These are phyloP conservation scores for Pristionchus fissidentatus DNA, from an alignment of 2,888 invertebrate genomes.

Conservation along the genomic window DNA sequence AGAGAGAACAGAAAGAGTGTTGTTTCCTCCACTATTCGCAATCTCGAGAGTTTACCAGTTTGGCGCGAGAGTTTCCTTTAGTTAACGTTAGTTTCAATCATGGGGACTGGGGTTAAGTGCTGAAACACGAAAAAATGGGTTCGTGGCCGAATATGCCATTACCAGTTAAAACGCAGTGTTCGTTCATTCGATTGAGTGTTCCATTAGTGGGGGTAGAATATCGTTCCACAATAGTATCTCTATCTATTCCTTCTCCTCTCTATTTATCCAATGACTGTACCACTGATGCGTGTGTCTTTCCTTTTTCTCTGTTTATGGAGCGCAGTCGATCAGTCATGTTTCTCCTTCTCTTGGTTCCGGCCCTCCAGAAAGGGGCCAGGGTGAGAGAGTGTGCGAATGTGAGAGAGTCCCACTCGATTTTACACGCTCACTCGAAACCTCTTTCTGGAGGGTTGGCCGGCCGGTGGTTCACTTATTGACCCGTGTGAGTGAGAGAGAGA, in stretches of 20 bases:
- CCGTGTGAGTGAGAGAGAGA: too few relatives aligned
- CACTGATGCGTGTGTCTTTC: not conserved
- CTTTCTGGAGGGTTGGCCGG: too few relatives aligned
- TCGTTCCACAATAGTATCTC: not conserved
- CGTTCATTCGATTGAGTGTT: not conserved
- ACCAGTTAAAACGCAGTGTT: too few relatives aligned
- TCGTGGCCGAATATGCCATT: too few relatives aligned
- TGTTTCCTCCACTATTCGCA: not conserved
- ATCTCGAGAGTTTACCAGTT: not conserved
- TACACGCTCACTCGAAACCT: too few relatives aligned
- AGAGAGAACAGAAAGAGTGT: not conserved
- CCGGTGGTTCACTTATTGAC: too few relatives aligned
- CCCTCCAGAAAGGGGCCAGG: too few relatives aligned
- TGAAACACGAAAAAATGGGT: too few relatives aligned
- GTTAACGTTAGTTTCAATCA: not conserved
- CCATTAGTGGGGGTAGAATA: not conserved
- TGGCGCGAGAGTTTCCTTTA: not conserved
- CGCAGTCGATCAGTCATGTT: constrained; percentile 6
- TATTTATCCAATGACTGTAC: constrained; percentile 5
- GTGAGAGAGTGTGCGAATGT: too few relatives aligned
- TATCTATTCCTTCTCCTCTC: not conserved
- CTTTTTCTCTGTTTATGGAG: constrained; percentile 15
- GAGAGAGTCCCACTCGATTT: too few relatives aligned
- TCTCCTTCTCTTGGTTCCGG: constrained; percentile 15
- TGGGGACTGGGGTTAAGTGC: not conserved